Base-by-base conservation (phyloP, 2,888 invertebrate genomes). In the Athripsodes cinereus region DNA sequence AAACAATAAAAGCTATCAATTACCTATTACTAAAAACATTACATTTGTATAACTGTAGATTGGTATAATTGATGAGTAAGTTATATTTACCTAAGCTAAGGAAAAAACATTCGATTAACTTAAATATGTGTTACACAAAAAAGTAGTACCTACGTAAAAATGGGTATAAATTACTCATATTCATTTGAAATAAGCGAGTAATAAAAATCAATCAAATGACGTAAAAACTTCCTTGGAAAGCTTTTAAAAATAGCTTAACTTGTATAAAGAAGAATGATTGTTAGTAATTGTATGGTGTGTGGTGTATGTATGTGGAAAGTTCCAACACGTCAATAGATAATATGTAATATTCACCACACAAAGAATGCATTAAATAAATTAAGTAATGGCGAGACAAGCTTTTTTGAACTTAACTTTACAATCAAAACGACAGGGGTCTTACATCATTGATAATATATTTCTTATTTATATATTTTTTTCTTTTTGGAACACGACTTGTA, bases 331-430 rank as follows among this genome's bases (percentile, higher is more conserved):
- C 57, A 62, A 60, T 58, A 60, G 51, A 60, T 60, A 55, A 60
- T 60, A 11, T 31, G n/a, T n/a, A n/a, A n/a, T n/a, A n/a, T 31
- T 58, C 57, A 56, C 48, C 31, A 35, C 31, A 62, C 62, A 62
- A 62, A 58, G 53, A 60, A 55, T 57, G 50, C 62, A 62, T 62
- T 62, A 62, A 58, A 53, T 49, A 62, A 62, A 62, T 62, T 62
- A 58, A 60, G 60, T 58, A 62, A 59, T 46, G 53, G 48, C 52
- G 53, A 50, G 40, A 20, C 49, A 20, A 18, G 40, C 46, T 22
- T 52, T 26, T 46, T 50, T 50, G 16, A 55, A 50, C 22, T 55
- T 50, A 40, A 26, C 26, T 26, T 26, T 26, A 26, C 26, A 26
- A 26, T 26, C 26, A 26, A 3, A 10, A 26, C 8, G 8, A 5